A percentile compares a stretch with the other conserved stretches of the same genome.
Evolutionary conservation across 2,888 invertebrate genomes (phyloP).

Genomic region (Ellobium chinense): DNA sequence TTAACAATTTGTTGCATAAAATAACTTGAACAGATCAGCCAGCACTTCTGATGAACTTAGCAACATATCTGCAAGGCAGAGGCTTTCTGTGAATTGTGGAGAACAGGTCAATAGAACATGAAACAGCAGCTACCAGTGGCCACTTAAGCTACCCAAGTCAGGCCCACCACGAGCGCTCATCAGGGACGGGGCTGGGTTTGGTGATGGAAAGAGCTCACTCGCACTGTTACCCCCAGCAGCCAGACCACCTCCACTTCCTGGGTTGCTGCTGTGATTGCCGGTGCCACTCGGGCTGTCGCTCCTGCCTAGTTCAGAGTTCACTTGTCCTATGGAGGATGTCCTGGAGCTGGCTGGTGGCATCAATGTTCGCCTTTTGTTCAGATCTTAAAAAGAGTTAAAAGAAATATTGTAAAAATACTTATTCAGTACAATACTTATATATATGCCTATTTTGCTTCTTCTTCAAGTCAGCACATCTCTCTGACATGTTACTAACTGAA

Average conservation of each 20-base stretch:
- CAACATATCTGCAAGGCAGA: no score
- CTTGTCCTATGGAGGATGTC: constrained; percentile 13
- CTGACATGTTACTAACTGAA: no score
- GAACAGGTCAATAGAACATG: no score
- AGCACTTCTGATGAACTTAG: no score
- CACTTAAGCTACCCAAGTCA: constrained; percentile 67
- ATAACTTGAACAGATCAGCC: no score
- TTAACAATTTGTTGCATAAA: no score
- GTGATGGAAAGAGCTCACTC: constrained; percentile 43
- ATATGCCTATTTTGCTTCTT: no score
- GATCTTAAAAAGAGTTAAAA: constrained; percentile 64
- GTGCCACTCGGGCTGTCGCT: constrained; percentile 1
- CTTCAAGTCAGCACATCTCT: no score
- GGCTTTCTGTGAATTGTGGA: no score
- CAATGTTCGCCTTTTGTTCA: constrained; percentile 68
- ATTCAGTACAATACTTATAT: no score
- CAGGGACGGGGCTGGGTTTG: constrained; percentile 44
- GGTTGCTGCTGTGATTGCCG: not conserved
- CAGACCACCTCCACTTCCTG: constrained; percentile 4
- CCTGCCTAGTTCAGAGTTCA: constrained; percentile 26
- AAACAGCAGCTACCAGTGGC: constrained; percentile 55
- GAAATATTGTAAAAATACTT: no score
- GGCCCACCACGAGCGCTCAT: constrained; percentile 53
- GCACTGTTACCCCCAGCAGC: constrained; percentile 32
- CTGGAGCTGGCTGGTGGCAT: constrained; percentile 26